Base-by-base conservation (phyloP, 2,888 invertebrate genomes). In the Magallana nippona region DNA sequence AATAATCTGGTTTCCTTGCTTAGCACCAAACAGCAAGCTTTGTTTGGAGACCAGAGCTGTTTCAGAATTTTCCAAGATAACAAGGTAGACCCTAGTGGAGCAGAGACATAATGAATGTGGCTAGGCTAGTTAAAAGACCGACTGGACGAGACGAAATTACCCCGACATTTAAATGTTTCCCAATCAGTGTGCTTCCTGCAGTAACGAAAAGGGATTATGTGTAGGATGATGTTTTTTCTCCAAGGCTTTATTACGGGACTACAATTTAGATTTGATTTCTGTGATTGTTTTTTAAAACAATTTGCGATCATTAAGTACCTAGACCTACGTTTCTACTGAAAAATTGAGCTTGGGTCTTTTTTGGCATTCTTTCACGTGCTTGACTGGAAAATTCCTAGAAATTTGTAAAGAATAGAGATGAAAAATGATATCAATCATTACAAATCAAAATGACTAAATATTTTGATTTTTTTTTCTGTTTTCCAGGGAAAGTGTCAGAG, bases 401-500 rank as follows among this genome's bases (percentile, higher is more conserved):
- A 5, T 44, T 5, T 44, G 0, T 44, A 5, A 5, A 44, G 8
- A 44, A 44, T 44, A 44, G 44, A 3, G 5, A 5, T 8, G 44
- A 44, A 44, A 44, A 44, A 44, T 1, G 27, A 27, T 44, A 27
- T 22, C 13, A 22, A 22, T 19, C 22, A 22, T 44, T 44, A 8
- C 44, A 44, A 44, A 44, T 8, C 3, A 44, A 44, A 44, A 44
- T 44, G 5, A 44, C 44, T 44, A 63, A 63, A 78, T n/a, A 44
- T n/a, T 81, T 55, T 80, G 79, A 44, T 22, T 19, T 81, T 84
- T n/a, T 22, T 83, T 79, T 83, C 63, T 78, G 19, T 58, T 17
- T 86, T 87, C 58, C 96, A 99, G 99, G 99, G 99, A 94, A 98
- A 99, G 95, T 99, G 99, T 96, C 99, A 99, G 95, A 97, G 99